Evolutionary conservation across 2,888 invertebrate genomes (phyloP).

Genomic region (Pheosia gnoma): DNA sequence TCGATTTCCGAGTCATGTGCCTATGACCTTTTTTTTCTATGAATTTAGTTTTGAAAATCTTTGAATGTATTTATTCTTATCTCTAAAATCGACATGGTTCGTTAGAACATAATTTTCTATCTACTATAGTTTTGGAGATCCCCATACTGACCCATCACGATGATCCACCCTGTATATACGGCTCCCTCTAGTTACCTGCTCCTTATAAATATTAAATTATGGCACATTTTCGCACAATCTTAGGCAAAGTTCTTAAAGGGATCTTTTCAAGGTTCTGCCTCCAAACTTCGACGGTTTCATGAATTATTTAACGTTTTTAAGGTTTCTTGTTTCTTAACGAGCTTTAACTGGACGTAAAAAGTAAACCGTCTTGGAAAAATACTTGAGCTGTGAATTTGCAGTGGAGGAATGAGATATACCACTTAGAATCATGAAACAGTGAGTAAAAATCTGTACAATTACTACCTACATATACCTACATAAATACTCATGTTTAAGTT

Average conservation of each 20-base stretch:
- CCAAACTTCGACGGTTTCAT: slow-evolving; percentile 29
- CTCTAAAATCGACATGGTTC: too few species aligned
- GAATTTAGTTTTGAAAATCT: too few species aligned
- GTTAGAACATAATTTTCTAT: too few species aligned
- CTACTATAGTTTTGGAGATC: too few species aligned
- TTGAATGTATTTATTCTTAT: too few species aligned
- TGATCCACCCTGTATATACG: background rate
- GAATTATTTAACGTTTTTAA: slow-evolving; percentile 36
- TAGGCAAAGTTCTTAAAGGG: slow-evolving; percentile 17
- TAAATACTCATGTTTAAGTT: too few species aligned
- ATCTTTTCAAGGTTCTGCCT: slow-evolving; percentile 27
- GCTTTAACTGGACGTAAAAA: slow-evolving; percentile 21
- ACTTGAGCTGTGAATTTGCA: background rate
- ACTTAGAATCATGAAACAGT: background rate
- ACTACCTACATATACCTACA: too few species aligned
- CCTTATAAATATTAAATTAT: background rate
- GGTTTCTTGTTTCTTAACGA: slow-evolving; percentile 28
- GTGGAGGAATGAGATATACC: background rate
- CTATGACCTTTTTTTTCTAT: too few species aligned
- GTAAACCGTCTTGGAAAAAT: slow-evolving; percentile 8
- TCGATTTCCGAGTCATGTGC: too few species aligned
- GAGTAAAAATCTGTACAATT: too few species aligned
- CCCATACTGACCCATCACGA: too few species aligned
- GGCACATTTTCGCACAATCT: slow-evolving; percentile 16
- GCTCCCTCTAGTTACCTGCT: too few species aligned